These are phyloP conservation scores for Myotis pilosus DNA, from an alignment of 2,797 vertebrate genomes.

Conservation along the genomic window DNA sequence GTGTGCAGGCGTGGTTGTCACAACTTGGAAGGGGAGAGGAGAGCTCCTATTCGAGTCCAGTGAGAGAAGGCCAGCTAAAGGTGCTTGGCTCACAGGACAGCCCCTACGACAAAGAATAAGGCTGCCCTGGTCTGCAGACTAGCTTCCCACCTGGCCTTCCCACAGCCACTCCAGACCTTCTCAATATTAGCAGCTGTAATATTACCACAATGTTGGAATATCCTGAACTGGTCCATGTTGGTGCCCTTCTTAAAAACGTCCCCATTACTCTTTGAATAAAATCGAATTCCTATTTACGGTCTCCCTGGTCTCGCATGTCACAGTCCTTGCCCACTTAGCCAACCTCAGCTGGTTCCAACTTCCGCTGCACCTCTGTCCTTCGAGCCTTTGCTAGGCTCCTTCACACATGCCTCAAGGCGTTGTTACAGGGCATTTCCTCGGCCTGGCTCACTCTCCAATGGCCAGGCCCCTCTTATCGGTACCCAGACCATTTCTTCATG, in stretches of 20 bases:
- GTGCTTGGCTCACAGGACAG: too few species aligned
- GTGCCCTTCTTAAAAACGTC: background rate
- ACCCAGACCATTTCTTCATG: background rate
- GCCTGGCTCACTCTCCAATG: background rate
- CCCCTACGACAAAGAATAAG: background rate
- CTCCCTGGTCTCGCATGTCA: background rate
- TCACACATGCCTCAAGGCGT: background rate
- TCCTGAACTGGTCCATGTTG: background rate
- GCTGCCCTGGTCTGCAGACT: background rate
- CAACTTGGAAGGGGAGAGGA: background rate
- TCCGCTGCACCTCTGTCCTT: accelerated
- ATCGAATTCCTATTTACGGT: background rate
- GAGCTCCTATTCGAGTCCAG: background rate
- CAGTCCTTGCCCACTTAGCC: background rate
- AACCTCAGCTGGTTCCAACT: background rate
- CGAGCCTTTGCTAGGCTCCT: background rate
- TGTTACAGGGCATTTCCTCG: background rate
- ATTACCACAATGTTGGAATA: background rate
- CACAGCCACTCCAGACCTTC: background rate
- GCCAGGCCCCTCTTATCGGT: background rate
- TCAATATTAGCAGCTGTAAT: background rate
- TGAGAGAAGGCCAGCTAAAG: background rate
- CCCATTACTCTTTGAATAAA: background rate
- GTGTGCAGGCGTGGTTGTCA: background rate
- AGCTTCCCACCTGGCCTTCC: background rate